Evolutionary conservation across 2,113 vertebrate species (phyloP).

Genomic region (Coptodon bakossiorum): DNA sequence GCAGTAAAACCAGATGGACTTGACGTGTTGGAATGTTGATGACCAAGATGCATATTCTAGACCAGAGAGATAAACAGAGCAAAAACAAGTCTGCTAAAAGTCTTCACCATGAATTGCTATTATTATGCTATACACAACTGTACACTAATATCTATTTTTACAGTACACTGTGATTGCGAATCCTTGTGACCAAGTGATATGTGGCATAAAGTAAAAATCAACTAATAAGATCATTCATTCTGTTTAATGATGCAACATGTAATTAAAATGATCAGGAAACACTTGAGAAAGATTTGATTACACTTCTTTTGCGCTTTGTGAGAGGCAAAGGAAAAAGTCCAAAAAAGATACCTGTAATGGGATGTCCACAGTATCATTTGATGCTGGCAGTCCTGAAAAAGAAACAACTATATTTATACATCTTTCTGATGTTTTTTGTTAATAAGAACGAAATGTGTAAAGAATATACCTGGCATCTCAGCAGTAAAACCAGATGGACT

Average conservation of each 20-base stretch:
- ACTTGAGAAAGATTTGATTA: rapidly evolving
- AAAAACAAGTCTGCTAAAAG: neutral
- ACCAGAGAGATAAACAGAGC: neutral
- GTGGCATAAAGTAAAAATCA: neutral
- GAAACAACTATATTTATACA: too few relatives aligned
- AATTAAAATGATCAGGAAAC: neutral
- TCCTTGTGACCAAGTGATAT: neutral
- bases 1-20: rapidly evolving
- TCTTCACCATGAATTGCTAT: too few relatives aligned
- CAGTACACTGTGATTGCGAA: neutral
- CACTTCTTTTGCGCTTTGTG: neutral
- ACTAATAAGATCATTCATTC: neutral
- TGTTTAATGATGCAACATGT: neutral
- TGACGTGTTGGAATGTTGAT: neutral
- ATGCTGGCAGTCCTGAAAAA: too few relatives aligned
- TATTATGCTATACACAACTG: neutral
- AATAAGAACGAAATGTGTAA: too few relatives aligned
- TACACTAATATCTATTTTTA: neutral
- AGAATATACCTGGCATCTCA: neutral
- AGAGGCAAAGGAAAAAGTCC: neutral
- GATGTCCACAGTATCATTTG: too few relatives aligned
- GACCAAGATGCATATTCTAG: neutral
- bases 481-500: rapidly evolving
- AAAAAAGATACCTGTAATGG: too few relatives aligned
- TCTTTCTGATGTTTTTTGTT: too few relatives aligned